Percentiles rank a stretch among this genome's conserved stretches.
Conservation (phyloP, 2,113 vertebrate species). For the Pampusana beccarii region DNA sequence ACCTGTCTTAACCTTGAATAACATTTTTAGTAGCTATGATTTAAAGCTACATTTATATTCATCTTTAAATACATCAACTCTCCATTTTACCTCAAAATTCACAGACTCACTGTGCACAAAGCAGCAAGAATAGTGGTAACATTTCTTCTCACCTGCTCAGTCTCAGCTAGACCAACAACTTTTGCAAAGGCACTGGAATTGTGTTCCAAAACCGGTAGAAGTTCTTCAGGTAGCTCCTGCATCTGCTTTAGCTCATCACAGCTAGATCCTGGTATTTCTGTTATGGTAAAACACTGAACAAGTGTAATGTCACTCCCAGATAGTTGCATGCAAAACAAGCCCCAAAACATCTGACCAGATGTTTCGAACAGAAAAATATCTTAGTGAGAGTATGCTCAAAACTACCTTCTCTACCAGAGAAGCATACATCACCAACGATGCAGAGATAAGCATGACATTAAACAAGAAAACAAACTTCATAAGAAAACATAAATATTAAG, state of each 20-base stretch:
- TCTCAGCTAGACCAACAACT: neutral
- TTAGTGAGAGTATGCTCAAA: neutral
- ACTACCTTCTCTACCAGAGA: neutral
- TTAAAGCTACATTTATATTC: neutral
- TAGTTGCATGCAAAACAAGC: neutral
- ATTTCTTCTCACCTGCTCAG: slow-evolving; percentile 55
- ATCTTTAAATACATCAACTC: neutral
- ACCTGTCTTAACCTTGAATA: neutral
- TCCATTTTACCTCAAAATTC: neutral
- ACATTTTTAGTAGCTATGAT: neutral
- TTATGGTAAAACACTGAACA: neutral
- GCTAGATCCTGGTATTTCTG: neutral
- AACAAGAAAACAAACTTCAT: neutral
- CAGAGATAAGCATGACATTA: neutral
- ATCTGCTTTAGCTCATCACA: neutral
- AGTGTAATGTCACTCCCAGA: neutral
- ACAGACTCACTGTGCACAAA: neutral
- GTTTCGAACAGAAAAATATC: neutral
- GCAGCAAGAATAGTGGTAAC: neutral
- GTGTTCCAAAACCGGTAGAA: neutral
- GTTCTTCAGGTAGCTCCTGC: neutral
- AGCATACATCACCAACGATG: neutral
- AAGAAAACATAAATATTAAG: neutral
- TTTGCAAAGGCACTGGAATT: neutral
- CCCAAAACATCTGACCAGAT: neutral